Conservation (phyloP, 1,140 invertebrate species). For the Coenobita brevimanus region DNA sequence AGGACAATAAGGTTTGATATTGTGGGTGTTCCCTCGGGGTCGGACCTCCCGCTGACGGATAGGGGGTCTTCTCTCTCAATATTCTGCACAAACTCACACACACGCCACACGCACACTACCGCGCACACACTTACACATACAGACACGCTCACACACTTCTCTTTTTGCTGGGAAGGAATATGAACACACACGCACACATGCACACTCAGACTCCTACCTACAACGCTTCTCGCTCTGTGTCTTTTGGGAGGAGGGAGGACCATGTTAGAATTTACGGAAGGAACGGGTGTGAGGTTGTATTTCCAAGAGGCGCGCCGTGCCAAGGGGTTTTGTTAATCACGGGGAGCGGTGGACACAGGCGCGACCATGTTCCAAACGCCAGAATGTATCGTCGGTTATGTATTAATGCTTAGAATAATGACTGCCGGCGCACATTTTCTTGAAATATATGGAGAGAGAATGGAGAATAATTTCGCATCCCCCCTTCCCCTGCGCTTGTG, state of each 20-base stretch:
- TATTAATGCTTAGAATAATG: conserved; percentile 27
- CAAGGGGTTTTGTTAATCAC: conserved; percentile 45
- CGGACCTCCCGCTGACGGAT: conserved; percentile 48
- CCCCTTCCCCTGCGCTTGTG: background rate
- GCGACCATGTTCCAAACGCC: no score
- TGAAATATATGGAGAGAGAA: background rate
- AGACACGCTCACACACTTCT: background rate
- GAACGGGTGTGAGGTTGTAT: conserved; percentile 30
- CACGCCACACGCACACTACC: background rate
- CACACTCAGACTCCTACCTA: background rate
- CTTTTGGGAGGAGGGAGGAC: conserved; percentile 1
- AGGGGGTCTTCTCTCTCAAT: conserved; percentile 58
- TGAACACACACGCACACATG: background rate
- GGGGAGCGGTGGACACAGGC: conserved; percentile 37
- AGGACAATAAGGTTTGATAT: conserved; percentile 67
- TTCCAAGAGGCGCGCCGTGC: conserved; percentile 28
- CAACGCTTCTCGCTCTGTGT: background rate
- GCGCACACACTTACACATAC: background rate
- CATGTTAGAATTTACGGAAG: conserved; percentile 39
- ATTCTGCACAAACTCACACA: conserved; percentile 56
- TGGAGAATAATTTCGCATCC: conserved; percentile 21
- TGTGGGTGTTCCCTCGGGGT: conserved; percentile 53
- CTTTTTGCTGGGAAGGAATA: background rate
- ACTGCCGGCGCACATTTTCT: conserved; percentile 8
- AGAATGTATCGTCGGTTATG: conserved; percentile 1